A percentile compares a stretch with the other conserved stretches of the same genome.
phyloP scores from a whole-genome alignment of 2,113 vertebrate genomes.

The Phrynocephalus versicolor region DNA sequence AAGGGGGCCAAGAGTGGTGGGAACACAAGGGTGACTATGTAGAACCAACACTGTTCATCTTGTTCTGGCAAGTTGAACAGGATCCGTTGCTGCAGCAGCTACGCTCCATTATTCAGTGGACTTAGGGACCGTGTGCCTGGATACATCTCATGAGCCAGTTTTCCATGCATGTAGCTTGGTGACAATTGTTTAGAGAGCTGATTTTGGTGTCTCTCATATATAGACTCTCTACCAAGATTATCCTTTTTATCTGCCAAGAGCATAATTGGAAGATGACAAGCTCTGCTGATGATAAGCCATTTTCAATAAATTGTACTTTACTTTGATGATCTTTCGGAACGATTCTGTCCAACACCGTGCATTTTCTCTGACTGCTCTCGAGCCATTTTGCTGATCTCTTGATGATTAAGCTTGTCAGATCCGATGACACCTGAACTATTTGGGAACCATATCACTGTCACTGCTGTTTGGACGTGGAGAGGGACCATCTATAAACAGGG shows the following conservation, averaged over 20 bases:
- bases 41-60: background rate
- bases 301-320: conserved; percentile 13
- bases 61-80: accelerated
- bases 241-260: background rate
- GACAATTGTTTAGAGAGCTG: background rate
- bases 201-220: background rate
- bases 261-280: background rate
- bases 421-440: background rate
- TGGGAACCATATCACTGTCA: accelerated
- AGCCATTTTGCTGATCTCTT: background rate
- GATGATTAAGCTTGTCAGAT: background rate
- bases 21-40: background rate
- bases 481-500: background rate
- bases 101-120: background rate
- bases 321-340: background rate
- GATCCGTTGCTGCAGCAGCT: background rate
- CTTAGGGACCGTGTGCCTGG: background rate
- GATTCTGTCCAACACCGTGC: background rate
- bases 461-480: background rate
- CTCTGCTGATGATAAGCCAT: background rate
- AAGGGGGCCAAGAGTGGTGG: background rate
- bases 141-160: background rate
- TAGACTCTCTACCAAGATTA: background rate
- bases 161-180: background rate
- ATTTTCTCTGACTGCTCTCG: conserved; percentile 12